Evolutionary conservation across 1,140 invertebrate genomes (phyloP), one percentile per base, ranked within the genome.

Genomic region (Spodoptera frugiperda): DNA sequence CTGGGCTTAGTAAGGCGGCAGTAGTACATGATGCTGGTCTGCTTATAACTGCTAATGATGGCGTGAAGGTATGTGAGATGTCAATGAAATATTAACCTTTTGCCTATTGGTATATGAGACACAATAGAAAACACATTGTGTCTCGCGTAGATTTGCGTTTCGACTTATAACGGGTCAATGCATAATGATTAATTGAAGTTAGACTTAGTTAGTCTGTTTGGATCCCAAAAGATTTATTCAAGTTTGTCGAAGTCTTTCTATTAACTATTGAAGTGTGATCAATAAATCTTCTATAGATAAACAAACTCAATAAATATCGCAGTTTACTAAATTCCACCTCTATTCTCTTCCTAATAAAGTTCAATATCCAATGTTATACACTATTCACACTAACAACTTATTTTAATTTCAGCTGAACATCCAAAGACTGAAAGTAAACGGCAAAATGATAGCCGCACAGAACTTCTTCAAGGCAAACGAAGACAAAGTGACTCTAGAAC

Each of bases 401-500:
- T 55, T 10, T 57, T 17, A 1, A n/a, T 72, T 61, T 15, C 84
- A 94, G 94, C 76, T 94, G 51, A 97, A 98, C 85, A 95, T 98
- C 1, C 95, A 96, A 77, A 96, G 96, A 77, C 91, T 97, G 54
- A 97, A 96, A 87, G 94, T 96, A 6, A 96, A 96, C 71, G 97
- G 96, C 0, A 97, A 97, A 91, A 98, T 98, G 95, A 98, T 99
- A 76, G 95, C 95, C 30, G 98, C 98, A 0, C 95, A 95, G 44
- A 97, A 97, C 80, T 98, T 96, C 93, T 98, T 98, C 80, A 96
- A 96, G 84, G 85, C 95, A 80, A 93, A 91, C 8, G 95, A 95
- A 65, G 91, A 89, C 19, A 94, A 93, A 84, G 94, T 95, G 15
- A 89, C 90, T 0, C 87, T 98, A 9, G 96, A 97, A 61, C 95